Percentiles rank a stretch among this genome's conserved stretches.
Evolutionary conservation across 2,888 invertebrate species (phyloP).

Genomic region (Tillus elongatus): DNA sequence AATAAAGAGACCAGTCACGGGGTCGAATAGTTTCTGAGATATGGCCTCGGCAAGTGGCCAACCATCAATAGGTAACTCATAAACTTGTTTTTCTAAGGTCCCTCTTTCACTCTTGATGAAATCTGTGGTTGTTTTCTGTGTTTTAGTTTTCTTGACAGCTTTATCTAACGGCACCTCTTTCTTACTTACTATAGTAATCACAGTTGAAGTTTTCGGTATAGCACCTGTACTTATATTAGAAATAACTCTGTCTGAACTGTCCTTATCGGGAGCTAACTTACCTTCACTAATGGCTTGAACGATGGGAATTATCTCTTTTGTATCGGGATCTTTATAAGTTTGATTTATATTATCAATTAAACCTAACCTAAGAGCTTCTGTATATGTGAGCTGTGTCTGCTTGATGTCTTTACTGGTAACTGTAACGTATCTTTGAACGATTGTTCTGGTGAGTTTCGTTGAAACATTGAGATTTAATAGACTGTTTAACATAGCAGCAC

Average conservation of each 20-base stretch:
- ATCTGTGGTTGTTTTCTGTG: conserved; percentile 37
- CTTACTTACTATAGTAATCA: conserved; percentile 24
- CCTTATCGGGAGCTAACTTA: conserved; percentile 52
- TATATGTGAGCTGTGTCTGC: conserved; percentile 56
- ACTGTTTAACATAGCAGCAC: conserved; percentile 76
- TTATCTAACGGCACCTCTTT: conserved; percentile 20
- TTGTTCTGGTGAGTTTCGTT: conserved; percentile 76
- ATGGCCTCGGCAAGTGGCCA: conserved; percentile 81
- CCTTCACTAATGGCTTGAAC: conserved; percentile 71
- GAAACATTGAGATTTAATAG: conserved; percentile 81
- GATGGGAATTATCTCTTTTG: conserved; percentile 62
- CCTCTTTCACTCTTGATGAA: conserved; percentile 43
- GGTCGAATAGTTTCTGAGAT: conserved; percentile 70
- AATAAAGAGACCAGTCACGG: conserved; percentile 71
- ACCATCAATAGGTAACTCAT: conserved; percentile 74
- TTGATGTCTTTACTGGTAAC: conserved; percentile 56
- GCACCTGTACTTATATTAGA: conserved; percentile 21
- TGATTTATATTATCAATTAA: conserved; percentile 71
- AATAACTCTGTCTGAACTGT: conserved; percentile 30
- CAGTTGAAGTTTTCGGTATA: conserved; percentile 26
- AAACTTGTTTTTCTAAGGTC: conserved; percentile 56
- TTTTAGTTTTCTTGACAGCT: conserved; percentile 9
- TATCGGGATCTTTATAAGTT: conserved; percentile 67
- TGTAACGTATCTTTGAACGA: conserved; percentile 73
- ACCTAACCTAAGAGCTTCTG: conserved; percentile 68